Evolutionary conservation across 2,113 vertebrate genomes (phyloP).

Genomic region (Lucifuga dentata): DNA sequence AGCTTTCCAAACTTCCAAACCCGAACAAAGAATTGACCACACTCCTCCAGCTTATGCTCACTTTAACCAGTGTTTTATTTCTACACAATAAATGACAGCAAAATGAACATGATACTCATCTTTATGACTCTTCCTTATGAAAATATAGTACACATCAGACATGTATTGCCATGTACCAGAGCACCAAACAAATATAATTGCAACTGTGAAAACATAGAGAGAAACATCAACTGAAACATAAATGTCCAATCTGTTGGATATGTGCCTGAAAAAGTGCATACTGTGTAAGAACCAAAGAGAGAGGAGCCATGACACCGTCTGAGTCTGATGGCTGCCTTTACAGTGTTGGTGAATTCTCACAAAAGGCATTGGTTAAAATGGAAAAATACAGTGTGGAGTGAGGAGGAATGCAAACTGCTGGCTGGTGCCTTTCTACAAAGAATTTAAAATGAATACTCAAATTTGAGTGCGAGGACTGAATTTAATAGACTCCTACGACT

Average conservation of each 20-base stretch:
- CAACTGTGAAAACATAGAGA: slow-evolving; percentile 73
- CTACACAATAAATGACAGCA: slow-evolving; percentile 85
- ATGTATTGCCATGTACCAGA: slow-evolving; percentile 79
- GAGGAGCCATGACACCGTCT: slow-evolving; percentile 66
- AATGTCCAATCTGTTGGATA: slow-evolving; percentile 75
- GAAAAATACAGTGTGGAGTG: slow-evolving; percentile 43
- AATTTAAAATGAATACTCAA: slow-evolving; percentile 39
- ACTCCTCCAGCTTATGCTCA: slow-evolving; percentile 58
- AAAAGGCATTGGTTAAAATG: slow-evolving; percentile 54
- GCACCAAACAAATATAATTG: slow-evolving; percentile 78
- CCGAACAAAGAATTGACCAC: slow-evolving; percentile 33
- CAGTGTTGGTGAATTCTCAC: slow-evolving; percentile 76
- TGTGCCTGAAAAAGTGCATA: slow-evolving; percentile 82
- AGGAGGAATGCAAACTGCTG: slow-evolving; percentile 30
- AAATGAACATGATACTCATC: slow-evolving; percentile 82
- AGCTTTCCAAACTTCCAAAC: not conserved
- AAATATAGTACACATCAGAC: slow-evolving; percentile 82
- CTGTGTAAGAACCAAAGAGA: slow-evolving; percentile 73
- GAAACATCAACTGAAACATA: slow-evolving; percentile 65
- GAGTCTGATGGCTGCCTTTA: slow-evolving; percentile 74
- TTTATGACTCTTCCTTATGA: slow-evolving; percentile 81
- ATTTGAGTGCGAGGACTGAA: slow-evolving; percentile 46
- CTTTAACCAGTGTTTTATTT: slow-evolving; percentile 86
- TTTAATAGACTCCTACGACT: slow-evolving; percentile 46
- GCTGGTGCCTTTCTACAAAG: slow-evolving; percentile 41